A percentile compares a stretch with the other conserved stretches of the same genome.
Evolutionary conservation across 2,113 vertebrate species (phyloP).

Genomic region (Elanoides forficatus): DNA sequence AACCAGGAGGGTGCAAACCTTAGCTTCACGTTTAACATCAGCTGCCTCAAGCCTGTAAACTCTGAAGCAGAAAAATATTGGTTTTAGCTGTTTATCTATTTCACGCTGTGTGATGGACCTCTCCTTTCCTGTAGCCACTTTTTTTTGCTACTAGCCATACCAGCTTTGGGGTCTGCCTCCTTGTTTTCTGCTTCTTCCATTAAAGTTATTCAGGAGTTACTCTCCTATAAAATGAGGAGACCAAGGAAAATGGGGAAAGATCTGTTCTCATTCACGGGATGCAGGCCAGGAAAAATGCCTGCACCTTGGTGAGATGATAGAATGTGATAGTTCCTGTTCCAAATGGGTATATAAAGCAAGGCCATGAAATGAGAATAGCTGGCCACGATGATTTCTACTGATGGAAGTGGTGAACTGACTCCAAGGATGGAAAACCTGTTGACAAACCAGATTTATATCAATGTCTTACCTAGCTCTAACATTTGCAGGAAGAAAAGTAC

Average conservation of each 20-base stretch:
- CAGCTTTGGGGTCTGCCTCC: not conserved
- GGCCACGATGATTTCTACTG: not conserved
- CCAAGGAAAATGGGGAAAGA: not conserved
- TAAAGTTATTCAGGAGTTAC: not conserved
- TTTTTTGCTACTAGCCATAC: not conserved
- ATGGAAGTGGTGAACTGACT: not conserved
- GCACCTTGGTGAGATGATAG: not conserved
- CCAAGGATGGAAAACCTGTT: not conserved
- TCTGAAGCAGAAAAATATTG: not conserved
- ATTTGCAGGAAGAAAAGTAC: not conserved
- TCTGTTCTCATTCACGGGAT: not conserved
- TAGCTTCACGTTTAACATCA: not conserved
- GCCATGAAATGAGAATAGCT: not conserved
- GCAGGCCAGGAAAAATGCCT: not conserved
- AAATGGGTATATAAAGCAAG: not conserved
- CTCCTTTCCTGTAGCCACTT: not conserved
- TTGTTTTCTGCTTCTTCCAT: not conserved
- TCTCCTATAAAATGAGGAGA: not conserved
- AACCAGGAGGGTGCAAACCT: not conserved
- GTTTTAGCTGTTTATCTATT: not conserved
- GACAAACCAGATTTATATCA: not conserved
- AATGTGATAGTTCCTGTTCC: not conserved
- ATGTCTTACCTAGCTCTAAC: too few relatives aligned
- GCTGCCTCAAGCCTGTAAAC: not conserved
- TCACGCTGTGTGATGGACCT: not conserved